Evolutionary conservation across 2,113 vertebrate genomes (phyloP), one percentile per base, ranked within the genome.

Genomic region (Thymallus thymallus): DNA sequence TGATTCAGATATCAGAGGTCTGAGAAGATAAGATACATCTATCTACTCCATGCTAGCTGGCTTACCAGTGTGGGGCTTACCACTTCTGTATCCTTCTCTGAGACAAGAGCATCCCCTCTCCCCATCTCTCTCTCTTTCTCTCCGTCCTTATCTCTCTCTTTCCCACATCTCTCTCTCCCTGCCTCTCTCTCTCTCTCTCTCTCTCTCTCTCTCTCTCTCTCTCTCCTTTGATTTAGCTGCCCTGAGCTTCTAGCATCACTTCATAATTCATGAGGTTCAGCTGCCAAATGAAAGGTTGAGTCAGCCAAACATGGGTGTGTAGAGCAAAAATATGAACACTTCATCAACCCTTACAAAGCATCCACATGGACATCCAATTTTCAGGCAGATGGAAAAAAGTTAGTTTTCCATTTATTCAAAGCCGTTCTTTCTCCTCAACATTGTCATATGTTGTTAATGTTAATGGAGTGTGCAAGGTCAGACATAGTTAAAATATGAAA

Each of bases 241-340:
- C 64, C 29, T 20, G 41, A 65, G 51, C 26, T 68, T 22, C 24
- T 4, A 35, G 64, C 58, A 71, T 65, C 60, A 72, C 68, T 78
- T 73, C 24, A 79, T 79, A 55, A 77, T 76, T 73, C 45, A 76
- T 67, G 61, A 74, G 30, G 76, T 26, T 48, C 68, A 60, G 74
- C 55, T 71, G 75, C 70, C 65, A 45, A 67, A 80, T 58, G 22
- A 46, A 67, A 58, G 58, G 26, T 73, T 74, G 45, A 74, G 65
- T 79, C 74, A 72, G 46, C 69, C 71, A 76, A 74, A 69, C 32
- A 68, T 18, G 32, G 46, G 63, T 46, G 71, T 56, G 29, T 35
- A 3, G 66, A 63, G 63, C 10, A 62, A 23, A 56, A 74, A 70
- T 71, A 30, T 51, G 26, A 72, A 35, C 6, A 55, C 56, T 58